phyloP scores from a whole-genome alignment of 2,888 invertebrate species.

The Caenorhabditis doughertyi region DNA sequence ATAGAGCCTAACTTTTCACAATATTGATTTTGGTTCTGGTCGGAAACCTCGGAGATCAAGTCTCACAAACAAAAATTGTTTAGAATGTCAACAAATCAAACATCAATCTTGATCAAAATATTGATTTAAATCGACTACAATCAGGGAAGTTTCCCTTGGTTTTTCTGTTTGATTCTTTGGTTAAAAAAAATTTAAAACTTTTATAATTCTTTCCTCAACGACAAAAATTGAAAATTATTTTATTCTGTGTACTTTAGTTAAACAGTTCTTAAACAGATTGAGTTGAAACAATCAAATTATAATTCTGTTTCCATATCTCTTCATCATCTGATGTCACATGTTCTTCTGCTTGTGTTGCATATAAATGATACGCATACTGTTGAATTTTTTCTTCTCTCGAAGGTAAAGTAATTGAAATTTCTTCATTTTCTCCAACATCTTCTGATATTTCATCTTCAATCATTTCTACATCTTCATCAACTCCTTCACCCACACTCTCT shows the following conservation, averaged over 20 bases:
- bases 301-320: constrained; percentile 70
- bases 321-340: constrained; percentile 63
- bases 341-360: constrained; percentile 56
- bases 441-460: constrained; percentile 50
- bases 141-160: no score
- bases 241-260: no score
- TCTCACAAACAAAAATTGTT: background rate
- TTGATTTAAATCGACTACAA: background rate
- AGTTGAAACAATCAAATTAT: constrained; percentile 73
- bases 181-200: no score
- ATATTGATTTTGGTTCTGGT: no score
- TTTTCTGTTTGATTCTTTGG: no score
- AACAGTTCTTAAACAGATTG: constrained; percentile 75
- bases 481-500: background rate
- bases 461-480: constrained; percentile 45
- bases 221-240: no score
- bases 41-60: background rate
- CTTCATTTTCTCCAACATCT: constrained; percentile 47
- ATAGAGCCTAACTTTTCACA: no score
- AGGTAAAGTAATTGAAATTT: constrained; percentile 49
- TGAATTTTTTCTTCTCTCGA: constrained; percentile 61
- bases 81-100: constrained; percentile 1
- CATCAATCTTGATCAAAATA: background rate
- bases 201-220: no score
- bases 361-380: constrained; percentile 66